Evolutionary conservation across 2,888 invertebrate genomes (phyloP).

Genomic region (Steinernema scapterisci): DNA sequence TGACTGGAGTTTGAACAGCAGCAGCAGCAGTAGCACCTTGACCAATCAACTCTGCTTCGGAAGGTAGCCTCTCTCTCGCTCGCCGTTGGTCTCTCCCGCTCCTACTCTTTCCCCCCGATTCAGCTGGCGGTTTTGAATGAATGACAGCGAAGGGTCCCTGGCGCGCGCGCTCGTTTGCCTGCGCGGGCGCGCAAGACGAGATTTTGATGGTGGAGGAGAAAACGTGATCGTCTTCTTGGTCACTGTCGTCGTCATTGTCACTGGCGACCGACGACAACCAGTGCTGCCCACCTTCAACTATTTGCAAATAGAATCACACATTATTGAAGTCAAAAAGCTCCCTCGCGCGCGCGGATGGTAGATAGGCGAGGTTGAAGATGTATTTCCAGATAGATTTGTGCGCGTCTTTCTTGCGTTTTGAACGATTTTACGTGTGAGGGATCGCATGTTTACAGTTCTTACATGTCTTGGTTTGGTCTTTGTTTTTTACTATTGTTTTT

Average conservation of each 20-base stretch:
- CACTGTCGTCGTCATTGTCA: constrained; percentile 15
- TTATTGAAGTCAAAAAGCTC: constrained; percentile 20
- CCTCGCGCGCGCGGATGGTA: not conserved
- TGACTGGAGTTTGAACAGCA: no score
- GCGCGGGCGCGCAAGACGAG: constrained; percentile 9
- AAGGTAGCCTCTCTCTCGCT: no score
- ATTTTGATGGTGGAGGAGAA: not conserved
- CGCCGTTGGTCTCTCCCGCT: no score
- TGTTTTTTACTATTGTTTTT: no score
- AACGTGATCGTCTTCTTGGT: not conserved
- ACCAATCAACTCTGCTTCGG: no score
- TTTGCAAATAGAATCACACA: constrained; percentile 31
- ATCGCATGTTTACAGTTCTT: no score
- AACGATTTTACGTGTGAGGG: no score
- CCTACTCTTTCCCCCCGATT: not conserved
- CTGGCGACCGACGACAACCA: not conserved
- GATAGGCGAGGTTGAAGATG: not conserved
- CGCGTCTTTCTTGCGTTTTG: no score
- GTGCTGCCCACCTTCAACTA: constrained; percentile 9
- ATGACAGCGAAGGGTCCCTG: not conserved
- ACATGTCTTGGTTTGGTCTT: no score
- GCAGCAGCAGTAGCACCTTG: no score
- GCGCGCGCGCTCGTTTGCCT: not conserved
- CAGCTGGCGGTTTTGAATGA: constrained; percentile 27
- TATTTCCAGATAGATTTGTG: not conserved